Evolutionary conservation across 2,797 vertebrate species (phyloP), one percentile per base, ranked within the genome.

Genomic region (Bradypus variegatus): DNA sequence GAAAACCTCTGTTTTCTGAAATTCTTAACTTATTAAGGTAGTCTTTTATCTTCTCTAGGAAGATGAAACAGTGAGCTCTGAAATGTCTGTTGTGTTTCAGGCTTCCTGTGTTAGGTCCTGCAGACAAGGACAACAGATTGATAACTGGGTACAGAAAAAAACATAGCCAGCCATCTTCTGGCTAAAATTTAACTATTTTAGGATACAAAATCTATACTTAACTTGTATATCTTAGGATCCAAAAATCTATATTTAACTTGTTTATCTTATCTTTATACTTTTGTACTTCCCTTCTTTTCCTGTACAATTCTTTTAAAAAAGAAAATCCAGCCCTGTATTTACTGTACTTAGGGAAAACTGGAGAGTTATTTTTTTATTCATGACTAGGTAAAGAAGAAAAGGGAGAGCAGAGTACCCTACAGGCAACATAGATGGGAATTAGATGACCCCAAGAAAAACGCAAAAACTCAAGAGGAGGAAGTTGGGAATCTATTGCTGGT

Each of bases 201-300:
- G 78, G 69, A 84, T 92, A 45, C 45, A 82, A 78, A 93, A 65
- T 86, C 86, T 87, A 60, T 82, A 88, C 79, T 90, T 95, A 86
- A 76, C 64, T 85, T 88, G 58, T 84, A 92, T 94, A 69, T 70
- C 58, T 72, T 92, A 87, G 77, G 60, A 89, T 92, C 77, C 73
- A 70, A 72, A 89, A 93, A 89, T 86, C 86, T 91, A 15, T 88
- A 75, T 91, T 93, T 95, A 89, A 85, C 76, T 89, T 92, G 60
- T 92, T 72, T 91, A 58, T 62, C 64, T 91, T 91, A 58, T 79
- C 94, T 88, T 78, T 53, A 64, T 92, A 64, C 50, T 88, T 91
- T 87, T 92, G 36, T 89, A 91, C 29, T 79, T 91, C 80, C 41
- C 77, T 79, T 88, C 15, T 89, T 83, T 92, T 92, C 64, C 83